These are phyloP conservation scores for Cremastinae sp. DNA, from an alignment of 2,888 invertebrate species.

Conservation along the genomic window DNA sequence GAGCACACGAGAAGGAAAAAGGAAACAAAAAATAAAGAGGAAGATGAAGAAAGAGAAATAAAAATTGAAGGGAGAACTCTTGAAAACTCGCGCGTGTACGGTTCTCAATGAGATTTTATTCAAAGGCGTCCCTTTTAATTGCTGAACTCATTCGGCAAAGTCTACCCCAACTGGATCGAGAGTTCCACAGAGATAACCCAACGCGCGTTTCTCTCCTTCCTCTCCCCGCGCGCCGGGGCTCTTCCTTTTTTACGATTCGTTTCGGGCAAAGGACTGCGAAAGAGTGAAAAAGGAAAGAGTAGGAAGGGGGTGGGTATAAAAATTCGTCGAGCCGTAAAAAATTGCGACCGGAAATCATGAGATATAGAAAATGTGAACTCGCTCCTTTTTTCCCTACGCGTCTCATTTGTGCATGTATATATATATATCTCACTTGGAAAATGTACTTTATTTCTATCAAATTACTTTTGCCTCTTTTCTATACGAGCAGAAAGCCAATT, in stretches of 20 bases:
- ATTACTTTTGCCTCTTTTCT: too few species aligned
- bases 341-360: conserved; percentile 11
- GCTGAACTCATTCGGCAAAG: conserved; percentile 27
- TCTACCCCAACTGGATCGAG: neutral
- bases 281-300: neutral
- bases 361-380: too few species aligned
- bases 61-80: conserved; percentile 30
- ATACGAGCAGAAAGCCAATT: too few species aligned
- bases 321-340: conserved; percentile 48
- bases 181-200: conserved; percentile 6
- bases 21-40: neutral
- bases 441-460: too few species aligned
- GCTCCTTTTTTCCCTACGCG: too few species aligned
- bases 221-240: neutral
- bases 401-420: too few species aligned
- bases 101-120: conserved; percentile 40
- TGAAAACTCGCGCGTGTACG: conserved; percentile 25
- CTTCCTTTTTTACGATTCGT: conserved; percentile 8
- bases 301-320: conserved; percentile 33
- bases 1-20: neutral
- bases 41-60: conserved; percentile 12
- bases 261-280: conserved; percentile 1
- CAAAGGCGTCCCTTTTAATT: conserved; percentile 48
- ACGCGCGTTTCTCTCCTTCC: conserved; percentile 6
- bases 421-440: too few species aligned